Percentiles rank a stretch among this genome's conserved stretches.
These are phyloP conservation scores for Xenotilapia flavipinnis DNA, from an alignment of 2,113 vertebrate species.

Conservation along the genomic window DNA sequence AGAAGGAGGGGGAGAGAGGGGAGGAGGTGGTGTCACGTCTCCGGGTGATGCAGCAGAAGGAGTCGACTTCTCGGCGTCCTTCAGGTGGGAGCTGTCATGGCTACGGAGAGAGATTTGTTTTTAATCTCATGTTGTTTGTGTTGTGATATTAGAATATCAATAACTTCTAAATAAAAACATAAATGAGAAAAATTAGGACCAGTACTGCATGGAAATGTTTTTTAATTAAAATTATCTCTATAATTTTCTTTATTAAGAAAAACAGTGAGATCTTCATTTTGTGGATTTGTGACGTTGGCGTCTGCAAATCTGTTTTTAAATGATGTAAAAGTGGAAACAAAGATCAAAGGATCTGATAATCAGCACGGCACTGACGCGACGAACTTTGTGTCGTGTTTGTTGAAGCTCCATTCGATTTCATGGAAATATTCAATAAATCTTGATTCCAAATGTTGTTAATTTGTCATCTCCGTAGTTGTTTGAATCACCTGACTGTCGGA, in stretches of 20 bases:
- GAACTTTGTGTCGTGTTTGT: not conserved
- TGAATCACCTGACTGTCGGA: fast-evolving
- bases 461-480: fast-evolving
- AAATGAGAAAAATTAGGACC: not conserved
- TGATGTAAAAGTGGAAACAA: not conserved
- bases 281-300: not conserved
- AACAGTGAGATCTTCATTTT: not conserved
- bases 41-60: not conserved
- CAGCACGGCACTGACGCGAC: fast-evolving
- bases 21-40: not conserved
- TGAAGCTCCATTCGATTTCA: fast-evolving
- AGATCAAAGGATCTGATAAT: not conserved
- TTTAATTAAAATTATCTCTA: not conserved
- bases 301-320: not conserved
- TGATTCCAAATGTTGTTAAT: not conserved
- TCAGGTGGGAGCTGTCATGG: not conserved
- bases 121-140: not conserved
- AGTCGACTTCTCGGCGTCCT: not conserved
- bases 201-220: not conserved
- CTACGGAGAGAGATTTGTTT: not conserved
- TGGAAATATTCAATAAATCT: not conserved
- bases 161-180: not conserved
- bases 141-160: not conserved
- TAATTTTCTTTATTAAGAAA: fast-evolving
- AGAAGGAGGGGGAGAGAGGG: not conserved